Conservation (phyloP, 1,140 invertebrate genomes). For the Tetramorium parvispinum region DNA sequence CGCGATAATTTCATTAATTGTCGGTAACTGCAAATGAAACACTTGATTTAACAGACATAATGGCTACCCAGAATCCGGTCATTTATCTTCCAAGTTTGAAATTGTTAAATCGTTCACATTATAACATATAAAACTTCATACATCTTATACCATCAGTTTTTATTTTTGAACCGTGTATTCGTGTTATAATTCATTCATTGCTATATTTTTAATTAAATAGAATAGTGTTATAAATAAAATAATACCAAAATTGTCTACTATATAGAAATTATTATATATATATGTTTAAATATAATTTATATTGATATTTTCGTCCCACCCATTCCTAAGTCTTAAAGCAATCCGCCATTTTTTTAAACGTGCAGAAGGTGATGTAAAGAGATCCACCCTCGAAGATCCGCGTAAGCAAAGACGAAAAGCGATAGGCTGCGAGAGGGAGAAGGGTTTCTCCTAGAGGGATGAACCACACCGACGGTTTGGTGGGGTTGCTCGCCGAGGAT, state of each 20-base stretch:
- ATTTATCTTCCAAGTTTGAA: conserved; percentile 25
- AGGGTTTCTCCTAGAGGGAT: conserved; percentile 65
- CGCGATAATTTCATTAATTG: background rate
- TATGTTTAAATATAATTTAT: background rate
- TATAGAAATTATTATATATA: background rate
- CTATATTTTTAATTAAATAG: background rate
- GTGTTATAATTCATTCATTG: background rate
- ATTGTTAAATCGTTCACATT: conserved; percentile 1
- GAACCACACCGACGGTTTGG: conserved; percentile 51
- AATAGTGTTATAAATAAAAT: conserved; percentile 1
- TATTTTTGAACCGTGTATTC: background rate
- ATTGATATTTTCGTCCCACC: background rate
- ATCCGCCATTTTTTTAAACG: conserved; percentile 67
- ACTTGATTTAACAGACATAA: background rate
- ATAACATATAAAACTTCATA: conserved; percentile 11
- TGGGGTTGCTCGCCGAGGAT: conserved; percentile 62
- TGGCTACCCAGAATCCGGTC: background rate
- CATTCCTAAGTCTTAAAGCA: background rate
- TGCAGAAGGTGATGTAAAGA: conserved; percentile 60
- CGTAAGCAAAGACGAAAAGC: conserved; percentile 60
- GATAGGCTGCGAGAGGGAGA: conserved; percentile 63
- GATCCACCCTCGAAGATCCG: conserved; percentile 68
- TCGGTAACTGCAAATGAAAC: background rate
- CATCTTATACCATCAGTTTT: conserved; percentile 6
- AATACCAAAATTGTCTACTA: background rate